phyloP scores from a whole-genome alignment of 2,113 vertebrate species.

The Coptodon rendalli region DNA sequence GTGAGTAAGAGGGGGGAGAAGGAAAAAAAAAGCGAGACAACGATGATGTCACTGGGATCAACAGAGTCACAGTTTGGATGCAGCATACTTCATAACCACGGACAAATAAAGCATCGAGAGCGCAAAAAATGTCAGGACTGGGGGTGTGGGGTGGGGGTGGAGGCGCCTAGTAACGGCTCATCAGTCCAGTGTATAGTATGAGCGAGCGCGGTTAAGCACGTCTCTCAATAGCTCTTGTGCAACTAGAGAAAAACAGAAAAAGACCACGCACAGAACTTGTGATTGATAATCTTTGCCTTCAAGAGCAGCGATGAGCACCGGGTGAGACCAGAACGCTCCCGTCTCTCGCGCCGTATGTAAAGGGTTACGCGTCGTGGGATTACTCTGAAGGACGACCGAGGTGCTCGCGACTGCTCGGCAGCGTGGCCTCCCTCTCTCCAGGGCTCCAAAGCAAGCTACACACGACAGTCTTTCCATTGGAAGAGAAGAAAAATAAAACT shows the following conservation, averaged over 20 bases:
- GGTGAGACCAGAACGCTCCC: not conserved
- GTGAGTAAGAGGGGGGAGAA: not conserved
- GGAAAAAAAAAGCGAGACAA: not conserved
- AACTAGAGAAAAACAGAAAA: not conserved
- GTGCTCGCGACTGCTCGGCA: slow-evolving; percentile 15
- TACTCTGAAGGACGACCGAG: not conserved
- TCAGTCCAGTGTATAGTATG: slow-evolving; percentile 58
- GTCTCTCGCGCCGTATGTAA: not conserved
- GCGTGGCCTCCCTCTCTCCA: slow-evolving; percentile 3
- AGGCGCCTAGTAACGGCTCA: not conserved
- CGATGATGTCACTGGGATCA: not conserved
- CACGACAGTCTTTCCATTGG: slow-evolving; percentile 26
- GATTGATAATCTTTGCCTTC: not conserved
- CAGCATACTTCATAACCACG: slow-evolving; percentile 45
- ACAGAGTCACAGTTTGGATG: slow-evolving; percentile 52
- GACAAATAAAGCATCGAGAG: slow-evolving; percentile 27
- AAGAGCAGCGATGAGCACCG: slow-evolving; percentile 24
- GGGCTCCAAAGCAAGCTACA: slow-evolving; percentile 27
- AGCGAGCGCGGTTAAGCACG: not conserved
- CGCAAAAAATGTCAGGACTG: not conserved
- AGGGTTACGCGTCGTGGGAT: not conserved
- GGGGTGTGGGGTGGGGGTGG: not conserved
- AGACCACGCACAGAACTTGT: not conserved
- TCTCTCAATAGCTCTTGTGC: slow-evolving; percentile 29
- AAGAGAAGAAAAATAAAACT: slow-evolving; percentile 38